Conservation (phyloP, 92 coral and sea anemone species). For the Palythoa grandiflora region DNA sequence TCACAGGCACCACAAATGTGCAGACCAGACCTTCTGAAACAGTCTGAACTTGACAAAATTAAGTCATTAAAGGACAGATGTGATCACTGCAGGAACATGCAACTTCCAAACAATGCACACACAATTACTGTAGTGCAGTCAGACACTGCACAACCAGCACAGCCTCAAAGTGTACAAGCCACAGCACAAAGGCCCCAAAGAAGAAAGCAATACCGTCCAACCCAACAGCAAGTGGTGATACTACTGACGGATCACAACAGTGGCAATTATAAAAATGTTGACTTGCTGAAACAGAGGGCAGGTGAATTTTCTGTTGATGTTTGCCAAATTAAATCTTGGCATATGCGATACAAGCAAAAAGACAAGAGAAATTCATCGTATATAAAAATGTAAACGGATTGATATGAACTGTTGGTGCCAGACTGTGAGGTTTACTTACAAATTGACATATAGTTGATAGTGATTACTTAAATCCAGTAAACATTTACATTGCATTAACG, state of each 20-base stretch:
- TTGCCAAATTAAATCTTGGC: constrained; percentile 48
- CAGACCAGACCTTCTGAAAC: not conserved
- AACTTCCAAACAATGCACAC: not conserved
- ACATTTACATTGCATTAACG: no score
- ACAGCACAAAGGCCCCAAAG: constrained; percentile 6
- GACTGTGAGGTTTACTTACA: no score
- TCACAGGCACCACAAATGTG: not conserved
- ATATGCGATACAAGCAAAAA: constrained; percentile 39
- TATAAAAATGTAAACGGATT: no score
- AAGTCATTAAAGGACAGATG: not conserved
- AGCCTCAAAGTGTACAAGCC: not conserved
- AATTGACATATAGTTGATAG: no score
- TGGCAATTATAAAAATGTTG: constrained; percentile 27
- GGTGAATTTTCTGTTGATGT: constrained; percentile 51
- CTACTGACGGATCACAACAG: constrained; percentile 31
- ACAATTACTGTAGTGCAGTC: not conserved
- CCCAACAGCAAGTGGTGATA: constrained; percentile 20
- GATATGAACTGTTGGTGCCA: no score
- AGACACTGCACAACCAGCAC: not conserved
- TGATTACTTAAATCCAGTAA: no score
- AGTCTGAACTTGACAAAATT: not conserved
- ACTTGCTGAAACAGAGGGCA: constrained; percentile 43
- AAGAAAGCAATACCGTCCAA: constrained; percentile 54
- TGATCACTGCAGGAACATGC: not conserved
- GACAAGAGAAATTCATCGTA: not conserved